These are phyloP conservation scores for Tenualosa ilisha DNA, from an alignment of 2,797 vertebrate genomes.

Conservation along the genomic window DNA sequence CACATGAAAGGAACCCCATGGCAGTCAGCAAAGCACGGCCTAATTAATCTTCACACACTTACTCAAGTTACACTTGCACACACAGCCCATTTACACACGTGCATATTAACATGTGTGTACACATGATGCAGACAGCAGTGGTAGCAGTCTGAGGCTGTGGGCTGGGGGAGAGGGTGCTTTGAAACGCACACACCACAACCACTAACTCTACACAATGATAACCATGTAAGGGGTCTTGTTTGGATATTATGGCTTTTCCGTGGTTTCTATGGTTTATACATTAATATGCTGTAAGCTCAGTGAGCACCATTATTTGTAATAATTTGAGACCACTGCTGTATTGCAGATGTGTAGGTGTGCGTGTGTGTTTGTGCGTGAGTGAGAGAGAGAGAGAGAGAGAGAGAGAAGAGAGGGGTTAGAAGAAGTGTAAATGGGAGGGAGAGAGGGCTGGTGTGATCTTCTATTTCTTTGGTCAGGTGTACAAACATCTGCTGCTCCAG, in stretches of 20 bases:
- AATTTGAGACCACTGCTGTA: background rate
- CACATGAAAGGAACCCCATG: conserved; percentile 24
- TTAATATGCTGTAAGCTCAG: background rate
- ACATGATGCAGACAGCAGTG: background rate
- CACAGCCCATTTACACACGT: conserved; percentile 6
- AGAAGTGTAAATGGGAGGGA: background rate
- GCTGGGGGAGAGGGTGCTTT: background rate
- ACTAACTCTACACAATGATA: background rate
- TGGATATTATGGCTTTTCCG: background rate
- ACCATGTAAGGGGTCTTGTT: background rate
- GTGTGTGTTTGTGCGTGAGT: background rate
- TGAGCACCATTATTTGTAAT: background rate
- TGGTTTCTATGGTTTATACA: background rate
- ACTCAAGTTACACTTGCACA: background rate
- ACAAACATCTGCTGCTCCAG: conserved; percentile 5
- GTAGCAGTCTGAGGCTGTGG: background rate
- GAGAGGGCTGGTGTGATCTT: background rate
- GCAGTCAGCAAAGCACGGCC: conserved; percentile 21
- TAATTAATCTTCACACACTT: conserved; percentile 30
- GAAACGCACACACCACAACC: background rate
- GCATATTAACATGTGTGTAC: background rate
- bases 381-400: background rate
- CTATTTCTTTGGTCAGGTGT: background rate
- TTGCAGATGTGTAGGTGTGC: conserved; percentile 1
- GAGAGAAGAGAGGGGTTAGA: background rate